Conservation (phyloP, 2,888 invertebrate genomes). For the Hemithea aestivaria region DNA sequence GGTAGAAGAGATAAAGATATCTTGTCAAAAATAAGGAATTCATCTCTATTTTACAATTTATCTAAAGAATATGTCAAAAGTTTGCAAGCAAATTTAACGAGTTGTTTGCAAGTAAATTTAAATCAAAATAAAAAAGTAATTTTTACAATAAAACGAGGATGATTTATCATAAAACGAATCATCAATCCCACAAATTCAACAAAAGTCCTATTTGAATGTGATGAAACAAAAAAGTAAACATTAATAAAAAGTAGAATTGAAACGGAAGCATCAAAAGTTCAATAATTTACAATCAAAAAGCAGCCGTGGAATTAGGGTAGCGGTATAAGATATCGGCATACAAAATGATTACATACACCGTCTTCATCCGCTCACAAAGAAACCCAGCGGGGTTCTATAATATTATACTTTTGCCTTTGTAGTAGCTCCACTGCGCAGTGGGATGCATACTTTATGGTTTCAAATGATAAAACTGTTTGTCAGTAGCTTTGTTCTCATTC, state of each 20-base stretch:
- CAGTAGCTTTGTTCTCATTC: conserved; percentile 69
- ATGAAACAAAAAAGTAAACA: conserved; percentile 46
- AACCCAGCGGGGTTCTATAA: conserved; percentile 73
- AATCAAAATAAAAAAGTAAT: no score
- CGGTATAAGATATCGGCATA: conserved; percentile 65
- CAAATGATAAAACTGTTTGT: conserved; percentile 78
- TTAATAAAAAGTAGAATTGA: conserved; percentile 61
- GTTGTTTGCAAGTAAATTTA: no score
- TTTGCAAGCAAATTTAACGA: no score
- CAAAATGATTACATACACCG: conserved; percentile 74
- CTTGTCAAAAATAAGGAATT: no score
- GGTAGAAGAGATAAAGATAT: no score
- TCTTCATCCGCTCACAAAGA: conserved; percentile 74
- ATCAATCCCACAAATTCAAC: conserved; percentile 2
- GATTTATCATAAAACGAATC: conserved; percentile 1
- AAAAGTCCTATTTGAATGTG: conserved; percentile 12
- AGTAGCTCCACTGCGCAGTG: conserved; percentile 68
- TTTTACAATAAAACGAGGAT: no score
- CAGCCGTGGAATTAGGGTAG: conserved; percentile 72
- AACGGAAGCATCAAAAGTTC: conserved; percentile 69
- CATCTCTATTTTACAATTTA: no score
- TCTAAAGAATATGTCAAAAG: no score
- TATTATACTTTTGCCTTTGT: conserved; percentile 77
- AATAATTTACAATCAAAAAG: conserved; percentile 76
- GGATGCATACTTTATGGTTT: conserved; percentile 76